Evolutionary conservation across 2,797 vertebrate genomes (phyloP).

Genomic region (Poliocrania exsul): DNA sequence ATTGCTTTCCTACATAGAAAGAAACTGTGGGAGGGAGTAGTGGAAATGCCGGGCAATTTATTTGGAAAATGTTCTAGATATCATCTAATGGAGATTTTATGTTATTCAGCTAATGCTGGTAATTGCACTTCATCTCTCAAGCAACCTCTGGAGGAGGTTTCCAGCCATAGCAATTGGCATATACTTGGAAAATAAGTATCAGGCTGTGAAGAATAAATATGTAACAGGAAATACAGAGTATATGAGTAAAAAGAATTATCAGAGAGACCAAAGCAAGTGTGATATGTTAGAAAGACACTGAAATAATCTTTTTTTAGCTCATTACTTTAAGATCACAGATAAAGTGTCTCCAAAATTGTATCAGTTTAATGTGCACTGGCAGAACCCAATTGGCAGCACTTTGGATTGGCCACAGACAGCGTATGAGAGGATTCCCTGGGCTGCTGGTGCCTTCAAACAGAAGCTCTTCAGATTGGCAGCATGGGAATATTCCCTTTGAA

Average conservation of each 20-base stretch:
- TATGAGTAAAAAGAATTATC: background rate
- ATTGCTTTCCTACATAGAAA: background rate
- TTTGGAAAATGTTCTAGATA: background rate
- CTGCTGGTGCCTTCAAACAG: constrained; percentile 59
- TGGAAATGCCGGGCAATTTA: background rate
- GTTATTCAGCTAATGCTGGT: background rate
- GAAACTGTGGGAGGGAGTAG: background rate
- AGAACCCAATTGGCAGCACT: constrained; percentile 41
- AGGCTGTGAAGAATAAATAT: background rate
- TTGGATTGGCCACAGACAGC: constrained; percentile 39
- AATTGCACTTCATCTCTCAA: constrained; percentile 27
- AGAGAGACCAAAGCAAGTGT: constrained; percentile 3
- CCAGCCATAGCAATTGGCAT: background rate
- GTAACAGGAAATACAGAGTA: background rate
- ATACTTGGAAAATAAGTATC: background rate
- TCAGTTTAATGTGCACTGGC: constrained; percentile 36
- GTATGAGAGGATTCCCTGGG: constrained; percentile 21
- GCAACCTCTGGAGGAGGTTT: constrained; percentile 33
- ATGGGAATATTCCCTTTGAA: constrained; percentile 75
- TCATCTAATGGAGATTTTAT: background rate
- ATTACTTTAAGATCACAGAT: constrained; percentile 62
- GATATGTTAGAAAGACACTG: constrained; percentile 30
- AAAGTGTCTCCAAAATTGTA: constrained; percentile 48
- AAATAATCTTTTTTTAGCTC: constrained; percentile 22
- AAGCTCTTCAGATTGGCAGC: constrained; percentile 51